Evolutionary conservation across 2,797 vertebrate genomes (phyloP).

Genomic region (Balearica regulorum): DNA sequence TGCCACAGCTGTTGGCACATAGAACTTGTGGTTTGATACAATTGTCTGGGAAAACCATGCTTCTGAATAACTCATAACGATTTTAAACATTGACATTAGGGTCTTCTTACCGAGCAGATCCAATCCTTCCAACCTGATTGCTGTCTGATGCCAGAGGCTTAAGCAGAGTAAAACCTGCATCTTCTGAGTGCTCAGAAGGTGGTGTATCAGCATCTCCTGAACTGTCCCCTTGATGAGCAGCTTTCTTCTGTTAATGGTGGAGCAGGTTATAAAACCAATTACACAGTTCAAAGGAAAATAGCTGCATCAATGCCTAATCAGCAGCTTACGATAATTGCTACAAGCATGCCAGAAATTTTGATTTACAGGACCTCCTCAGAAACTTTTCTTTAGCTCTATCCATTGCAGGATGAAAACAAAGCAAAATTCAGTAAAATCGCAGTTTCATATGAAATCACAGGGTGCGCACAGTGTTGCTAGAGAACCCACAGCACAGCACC

Average conservation of each 20-base stretch:
- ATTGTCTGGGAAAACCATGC: not conserved
- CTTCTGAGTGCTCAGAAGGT: not conserved
- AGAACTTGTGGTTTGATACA: not conserved
- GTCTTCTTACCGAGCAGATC: constrained; percentile 72
- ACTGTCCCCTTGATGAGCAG: not conserved
- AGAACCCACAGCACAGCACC: not conserved
- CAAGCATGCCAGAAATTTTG: not conserved
- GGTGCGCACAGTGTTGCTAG: too few relatives aligned
- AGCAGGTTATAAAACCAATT: constrained; percentile 30
- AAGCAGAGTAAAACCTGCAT: not conserved
- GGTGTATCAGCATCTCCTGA: not conserved
- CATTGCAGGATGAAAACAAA: not conserved
- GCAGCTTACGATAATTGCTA: not conserved
- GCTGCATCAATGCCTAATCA: not conserved
- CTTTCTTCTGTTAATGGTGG: constrained; percentile 43
- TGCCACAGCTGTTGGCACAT: not conserved
- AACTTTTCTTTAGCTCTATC: not conserved
- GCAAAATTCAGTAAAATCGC: not conserved
- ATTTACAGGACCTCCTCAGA: not conserved
- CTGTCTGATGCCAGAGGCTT: constrained; percentile 54
- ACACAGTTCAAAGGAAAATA: not conserved
- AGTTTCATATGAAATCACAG: not conserved
- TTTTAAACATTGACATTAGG: not conserved
- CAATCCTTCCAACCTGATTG: constrained; percentile 53
- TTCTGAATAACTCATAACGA: not conserved